Evolutionary conservation across 2,797 vertebrate species (phyloP), one percentile per base, ranked within the genome.

Genomic region (Anguilla pacifica): DNA sequence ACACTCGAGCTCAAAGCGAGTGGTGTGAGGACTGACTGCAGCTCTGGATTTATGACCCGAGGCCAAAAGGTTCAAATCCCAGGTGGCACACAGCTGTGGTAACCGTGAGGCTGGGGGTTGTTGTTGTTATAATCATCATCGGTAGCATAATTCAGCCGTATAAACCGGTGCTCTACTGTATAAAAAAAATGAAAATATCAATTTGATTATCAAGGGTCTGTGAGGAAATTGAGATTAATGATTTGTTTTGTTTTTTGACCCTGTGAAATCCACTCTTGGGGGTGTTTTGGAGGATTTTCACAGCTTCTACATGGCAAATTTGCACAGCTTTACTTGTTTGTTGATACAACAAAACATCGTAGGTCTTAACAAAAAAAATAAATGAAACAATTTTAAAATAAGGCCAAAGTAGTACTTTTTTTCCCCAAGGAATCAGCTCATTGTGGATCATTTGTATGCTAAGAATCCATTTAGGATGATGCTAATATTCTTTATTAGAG

Each of bases 51-150:
- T 87, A 83, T 87, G 86, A 59, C 79, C 39, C 43, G 57, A 55
- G 77, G 86, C 51, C 51, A 25, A 51, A 35, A 84, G 67, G 46
- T 70, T 87, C 61, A 46, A 84, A 55, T 87, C 79, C 87, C 82
- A 84, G 81, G 64, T 87, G 81, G 87, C 82, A 22, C 83, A 28
- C 81, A 87, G 81, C 82, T 87, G 87, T 84, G 84, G 49, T 49
- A 84, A 83, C 82, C 77, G 51, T 82, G 79, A 82, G 7, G 19
- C 39, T 6, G 35, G 11, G 31, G 10, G 79, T 46, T 46, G 43
- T 51, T 49, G n/a, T 49, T n/a, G 46, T 51, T 82, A n/a, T n/a
- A 82, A 13, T 82, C 43, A 82, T 82, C 51, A 82, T 51, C 46
- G n/a, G 19, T 82, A 5, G 10, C 79, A 82, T 82, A 19, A 81